Percentiles rank a stretch among this genome's conserved stretches.
These are phyloP conservation scores for Anastrepha obliqua DNA, from an alignment of 1,140 invertebrate genomes.

Conservation along the genomic window DNA sequence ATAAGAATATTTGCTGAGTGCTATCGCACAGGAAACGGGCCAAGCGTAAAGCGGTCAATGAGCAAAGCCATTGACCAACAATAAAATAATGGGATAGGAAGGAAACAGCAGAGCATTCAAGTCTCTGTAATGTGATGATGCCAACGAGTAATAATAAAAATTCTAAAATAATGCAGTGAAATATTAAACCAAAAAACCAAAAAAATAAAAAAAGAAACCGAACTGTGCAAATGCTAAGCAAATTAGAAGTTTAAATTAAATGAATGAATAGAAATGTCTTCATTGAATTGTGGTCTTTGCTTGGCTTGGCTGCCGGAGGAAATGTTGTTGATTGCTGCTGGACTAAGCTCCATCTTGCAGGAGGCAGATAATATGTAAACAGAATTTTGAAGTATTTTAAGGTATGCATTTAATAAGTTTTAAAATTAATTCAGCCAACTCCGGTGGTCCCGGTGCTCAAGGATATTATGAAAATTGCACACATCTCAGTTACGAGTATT, in stretches of 20 bases:
- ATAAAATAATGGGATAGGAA: slow-evolving; percentile 15
- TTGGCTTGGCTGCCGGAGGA: not conserved
- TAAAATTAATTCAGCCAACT: no score
- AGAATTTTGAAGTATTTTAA: no score
- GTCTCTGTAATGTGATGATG: not conserved
- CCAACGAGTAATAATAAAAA: not conserved
- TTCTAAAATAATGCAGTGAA: slow-evolving; percentile 17
- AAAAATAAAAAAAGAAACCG: not conserved
- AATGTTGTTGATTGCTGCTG: not conserved
- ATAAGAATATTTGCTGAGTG: not conserved
- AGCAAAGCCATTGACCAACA: slow-evolving; percentile 37
- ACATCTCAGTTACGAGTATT: not conserved
- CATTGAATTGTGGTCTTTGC: slow-evolving; percentile 25
- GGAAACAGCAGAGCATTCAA: slow-evolving; percentile 13
- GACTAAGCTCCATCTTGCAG: no score
- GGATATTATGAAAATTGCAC: not conserved
- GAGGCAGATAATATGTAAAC: no score
- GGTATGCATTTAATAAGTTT: no score
- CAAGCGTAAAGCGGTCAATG: slow-evolving; percentile 42
- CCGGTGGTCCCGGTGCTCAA: no score
- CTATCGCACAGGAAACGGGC: slow-evolving; percentile 12
- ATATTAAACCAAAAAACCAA: not conserved
- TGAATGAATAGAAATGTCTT: not conserved
- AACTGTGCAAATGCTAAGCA: not conserved
- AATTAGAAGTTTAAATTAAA: slow-evolving; percentile 33